Evolutionary conservation across 2,797 vertebrate species (phyloP).

Genomic region (Psittacula echo): DNA sequence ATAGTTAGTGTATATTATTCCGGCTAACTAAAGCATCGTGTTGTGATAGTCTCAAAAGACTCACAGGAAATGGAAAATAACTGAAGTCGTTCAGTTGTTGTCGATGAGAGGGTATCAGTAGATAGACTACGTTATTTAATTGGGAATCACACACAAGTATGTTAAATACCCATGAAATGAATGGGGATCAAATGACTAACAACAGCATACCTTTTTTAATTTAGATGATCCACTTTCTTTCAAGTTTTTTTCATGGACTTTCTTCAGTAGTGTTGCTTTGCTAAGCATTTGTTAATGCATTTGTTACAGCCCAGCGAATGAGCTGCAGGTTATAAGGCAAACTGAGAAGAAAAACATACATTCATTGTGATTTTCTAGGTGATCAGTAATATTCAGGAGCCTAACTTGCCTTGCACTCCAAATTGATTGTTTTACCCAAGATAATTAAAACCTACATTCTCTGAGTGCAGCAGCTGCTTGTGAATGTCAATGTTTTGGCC

Average conservation of each 20-base stretch:
- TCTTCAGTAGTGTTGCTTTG: constrained; percentile 18
- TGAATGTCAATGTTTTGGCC: constrained; percentile 58
- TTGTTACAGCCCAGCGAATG: constrained; percentile 27
- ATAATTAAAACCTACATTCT: constrained; percentile 60
- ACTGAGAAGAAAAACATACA: constrained; percentile 23
- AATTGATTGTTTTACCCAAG: constrained; percentile 50
- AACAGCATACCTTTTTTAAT: not conserved
- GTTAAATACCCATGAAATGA: constrained; percentile 7
- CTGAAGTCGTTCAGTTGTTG: not conserved
- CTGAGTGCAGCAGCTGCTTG: constrained; percentile 42
- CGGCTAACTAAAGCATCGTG: not conserved
- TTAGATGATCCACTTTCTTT: constrained; percentile 17
- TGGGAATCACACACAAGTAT: not conserved
- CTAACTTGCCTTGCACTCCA: constrained; percentile 42
- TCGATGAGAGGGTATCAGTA: not conserved
- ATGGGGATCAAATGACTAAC: not conserved
- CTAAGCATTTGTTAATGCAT: constrained; percentile 34
- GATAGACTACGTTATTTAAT: not conserved
- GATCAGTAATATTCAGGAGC: constrained; percentile 45
- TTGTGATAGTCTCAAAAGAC: not conserved
- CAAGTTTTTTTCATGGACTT: constrained; percentile 24
- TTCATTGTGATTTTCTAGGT: constrained; percentile 56
- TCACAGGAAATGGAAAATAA: not conserved
- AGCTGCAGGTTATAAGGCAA: constrained; percentile 3
- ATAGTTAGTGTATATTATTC: not conserved